Evolutionary conservation across 2,113 vertebrate genomes (phyloP).

Genomic region (Oostethus manadensis): DNA sequence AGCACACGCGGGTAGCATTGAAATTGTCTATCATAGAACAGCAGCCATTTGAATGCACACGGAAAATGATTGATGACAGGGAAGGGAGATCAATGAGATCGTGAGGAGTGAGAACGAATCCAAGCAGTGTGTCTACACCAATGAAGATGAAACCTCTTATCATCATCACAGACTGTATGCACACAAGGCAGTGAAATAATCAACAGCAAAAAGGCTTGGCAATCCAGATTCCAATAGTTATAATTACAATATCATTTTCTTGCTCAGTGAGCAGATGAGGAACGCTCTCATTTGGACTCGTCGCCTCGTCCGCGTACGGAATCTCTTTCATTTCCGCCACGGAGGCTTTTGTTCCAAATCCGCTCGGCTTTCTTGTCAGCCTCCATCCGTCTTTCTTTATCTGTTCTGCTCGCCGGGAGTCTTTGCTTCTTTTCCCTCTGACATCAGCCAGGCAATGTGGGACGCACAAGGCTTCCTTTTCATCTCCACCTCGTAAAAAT

Average conservation of each 20-base stretch:
- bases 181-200: too few species aligned
- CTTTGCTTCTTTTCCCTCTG: conserved; percentile 10
- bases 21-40: too few species aligned
- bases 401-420: conserved; percentile 12
- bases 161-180: too few species aligned
- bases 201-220: too few species aligned
- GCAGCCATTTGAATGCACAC: too few species aligned
- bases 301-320: conserved; percentile 12
- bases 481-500: conserved; percentile 47
- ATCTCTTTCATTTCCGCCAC: conserved; percentile 27
- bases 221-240: neutral
- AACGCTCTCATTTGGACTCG: conserved; percentile 7
- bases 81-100: too few species aligned
- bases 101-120: too few species aligned
- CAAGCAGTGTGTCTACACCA: neutral
- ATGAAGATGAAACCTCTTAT: neutral
- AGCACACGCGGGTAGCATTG: too few species aligned
- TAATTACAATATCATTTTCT: conserved; percentile 26
- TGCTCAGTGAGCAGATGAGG: conserved; percentile 34
- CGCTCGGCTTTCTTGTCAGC: conserved; percentile 4
- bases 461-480: conserved; percentile 40
- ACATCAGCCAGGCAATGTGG: conserved; percentile 38
- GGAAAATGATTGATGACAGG: too few species aligned
- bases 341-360: conserved; percentile 28
- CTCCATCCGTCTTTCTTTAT: neutral